These are phyloP conservation scores for Drosophila fungiperda DNA, from an alignment of 2,888 invertebrate genomes.

Conservation along the genomic window DNA sequence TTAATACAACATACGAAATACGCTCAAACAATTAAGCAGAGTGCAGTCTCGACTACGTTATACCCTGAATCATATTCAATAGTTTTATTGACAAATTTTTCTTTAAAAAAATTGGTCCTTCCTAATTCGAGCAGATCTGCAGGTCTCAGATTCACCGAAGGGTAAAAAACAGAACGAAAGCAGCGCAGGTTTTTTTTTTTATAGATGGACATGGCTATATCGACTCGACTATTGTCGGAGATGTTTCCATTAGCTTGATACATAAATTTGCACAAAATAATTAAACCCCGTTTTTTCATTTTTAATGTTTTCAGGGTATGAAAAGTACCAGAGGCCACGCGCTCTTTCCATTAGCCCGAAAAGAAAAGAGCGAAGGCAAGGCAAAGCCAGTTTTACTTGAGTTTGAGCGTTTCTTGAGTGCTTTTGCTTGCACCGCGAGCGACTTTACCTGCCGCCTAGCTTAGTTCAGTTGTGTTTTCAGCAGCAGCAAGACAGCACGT, in stretches of 20 bases:
- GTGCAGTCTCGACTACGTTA: background rate
- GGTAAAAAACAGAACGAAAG: background rate
- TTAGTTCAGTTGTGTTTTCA: slow-evolving; percentile 59
- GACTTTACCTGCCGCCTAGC: slow-evolving; percentile 38
- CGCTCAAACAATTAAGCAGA: slow-evolving; percentile 8
- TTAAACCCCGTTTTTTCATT: background rate
- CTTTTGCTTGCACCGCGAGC: slow-evolving; percentile 47
- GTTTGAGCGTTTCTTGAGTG: slow-evolving; percentile 46
- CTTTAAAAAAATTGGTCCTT: no score
- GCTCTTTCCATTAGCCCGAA: slow-evolving; percentile 52
- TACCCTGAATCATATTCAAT: background rate
- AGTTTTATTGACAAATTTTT: background rate
- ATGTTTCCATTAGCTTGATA: background rate
- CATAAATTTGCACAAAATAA: background rate
- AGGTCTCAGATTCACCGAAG: background rate
- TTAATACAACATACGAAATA: slow-evolving; percentile 19
- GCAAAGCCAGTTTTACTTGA: slow-evolving; percentile 35
- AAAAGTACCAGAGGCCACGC: slow-evolving; percentile 45
- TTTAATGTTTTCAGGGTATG: background rate
- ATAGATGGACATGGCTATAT: background rate
- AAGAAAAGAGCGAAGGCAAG: background rate
- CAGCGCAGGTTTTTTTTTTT: background rate
- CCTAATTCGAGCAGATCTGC: background rate
- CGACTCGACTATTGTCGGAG: background rate
- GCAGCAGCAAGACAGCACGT: slow-evolving; percentile 52